Base-by-base conservation (phyloP, 1,140 invertebrate species). In the Andricus grossulariae region DNA sequence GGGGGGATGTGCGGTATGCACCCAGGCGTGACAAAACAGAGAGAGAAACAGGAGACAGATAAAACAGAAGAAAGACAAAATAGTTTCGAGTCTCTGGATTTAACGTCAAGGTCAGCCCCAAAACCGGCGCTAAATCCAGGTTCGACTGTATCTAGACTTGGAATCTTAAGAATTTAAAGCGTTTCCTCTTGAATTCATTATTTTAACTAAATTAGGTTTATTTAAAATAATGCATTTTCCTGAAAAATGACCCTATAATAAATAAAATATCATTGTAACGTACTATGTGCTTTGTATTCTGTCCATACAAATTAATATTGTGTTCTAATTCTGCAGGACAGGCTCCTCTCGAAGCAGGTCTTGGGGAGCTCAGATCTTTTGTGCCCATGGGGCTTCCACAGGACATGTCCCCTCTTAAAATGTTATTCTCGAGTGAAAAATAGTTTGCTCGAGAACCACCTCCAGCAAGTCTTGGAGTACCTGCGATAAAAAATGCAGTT, bases 281-380 rank as follows among this genome's bases (percentile, higher is more conserved):
- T 77, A 90, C 89, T 49, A 90, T 60, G 74, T 87, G 84, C 66
- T 87, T 89, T 7, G 83, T 88, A 71, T 75, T 87, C 39, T 79
- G 85, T n/a, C 77, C 82, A 49, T 84, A 87, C 8, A 55, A 72
- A 0, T 75, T 72, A 0, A 87, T 39, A 73, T 85, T 83, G 16
- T 85, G 75, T 18, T 86, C 82, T 49, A 89, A 75, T 75, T 88
- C 87, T 0, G 85, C 83, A 4, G 88, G 86, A 75, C 88, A 89
- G 1, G 57, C 49, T 6, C 82, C 83, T 50, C 74, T 76, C 3
- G 82, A 73, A 0, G 25, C 15, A 45, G 60, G 25, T 32, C 60
- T 66, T 45, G 60, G 60, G 10, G 72, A 71, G 15, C 70, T 55
- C 0, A 81, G 70, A 16, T n/a, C 66, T 60, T 74, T 70, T 39